Conservation (phyloP, 2,888 invertebrate genomes). For the Asteroscopus sphinx region DNA sequence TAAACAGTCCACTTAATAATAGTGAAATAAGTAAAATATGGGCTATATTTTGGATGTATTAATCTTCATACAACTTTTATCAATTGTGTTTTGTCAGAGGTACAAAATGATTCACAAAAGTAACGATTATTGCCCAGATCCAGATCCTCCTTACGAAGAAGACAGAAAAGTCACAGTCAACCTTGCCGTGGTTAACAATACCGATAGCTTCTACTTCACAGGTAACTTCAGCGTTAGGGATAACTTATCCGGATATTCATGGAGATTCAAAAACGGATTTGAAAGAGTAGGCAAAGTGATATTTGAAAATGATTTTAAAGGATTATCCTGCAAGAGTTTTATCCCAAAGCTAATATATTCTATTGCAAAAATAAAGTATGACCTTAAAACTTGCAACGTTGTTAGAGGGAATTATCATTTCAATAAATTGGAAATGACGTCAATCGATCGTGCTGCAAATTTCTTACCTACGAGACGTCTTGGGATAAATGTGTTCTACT, state of each 20-base stretch:
- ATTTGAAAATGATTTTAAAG: constrained; percentile 16
- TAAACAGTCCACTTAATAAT: no score
- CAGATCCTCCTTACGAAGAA: constrained; percentile 18
- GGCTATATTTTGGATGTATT: not conserved
- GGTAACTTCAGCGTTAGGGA: constrained; percentile 12
- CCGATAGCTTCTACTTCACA: not conserved
- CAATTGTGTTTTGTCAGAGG: not conserved
- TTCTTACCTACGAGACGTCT: constrained; percentile 3
- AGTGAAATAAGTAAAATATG: constrained; percentile 2
- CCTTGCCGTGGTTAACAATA: constrained; percentile 10
- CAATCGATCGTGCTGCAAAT: constrained; percentile 19
- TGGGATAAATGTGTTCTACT: constrained; percentile 18
- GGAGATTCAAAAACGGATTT: constrained; percentile 25
- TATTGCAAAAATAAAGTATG: constrained; percentile 18
- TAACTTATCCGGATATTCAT: constrained; percentile 15
- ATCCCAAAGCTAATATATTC: constrained; percentile 21
- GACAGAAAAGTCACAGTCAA: not conserved
- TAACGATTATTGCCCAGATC: constrained; percentile 3
- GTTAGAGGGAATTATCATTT: constrained; percentile 22
- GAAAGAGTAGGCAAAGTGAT: constrained; percentile 5
- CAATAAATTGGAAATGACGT: constrained; percentile 22
- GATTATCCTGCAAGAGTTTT: constrained; percentile 23
- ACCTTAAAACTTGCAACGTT: constrained; percentile 29
- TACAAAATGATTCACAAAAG: constrained; percentile 14
- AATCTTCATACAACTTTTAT: not conserved